Percentiles rank a stretch among this genome's conserved stretches.
Evolutionary conservation across 1,140 invertebrate species (phyloP).

Genomic region (Drosophila repleta): DNA sequence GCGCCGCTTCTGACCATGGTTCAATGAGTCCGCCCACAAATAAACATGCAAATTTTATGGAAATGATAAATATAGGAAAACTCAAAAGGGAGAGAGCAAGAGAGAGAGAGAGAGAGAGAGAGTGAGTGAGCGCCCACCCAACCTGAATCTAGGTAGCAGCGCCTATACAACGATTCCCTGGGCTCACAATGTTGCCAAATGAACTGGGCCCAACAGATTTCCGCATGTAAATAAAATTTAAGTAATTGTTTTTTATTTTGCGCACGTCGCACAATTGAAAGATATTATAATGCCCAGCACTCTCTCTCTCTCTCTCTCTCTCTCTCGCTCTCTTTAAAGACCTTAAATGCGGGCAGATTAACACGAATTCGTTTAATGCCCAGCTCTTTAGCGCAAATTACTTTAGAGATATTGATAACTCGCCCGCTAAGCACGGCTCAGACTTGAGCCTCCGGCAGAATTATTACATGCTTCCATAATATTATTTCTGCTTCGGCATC

Average conservation of each 20-base stretch:
- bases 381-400: too few species aligned
- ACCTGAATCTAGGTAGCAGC: neutral
- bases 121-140: neutral
- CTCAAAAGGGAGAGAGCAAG: neutral
- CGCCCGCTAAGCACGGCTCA: too few species aligned
- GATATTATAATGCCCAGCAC: conserved; percentile 7
- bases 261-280: conserved; percentile 8
- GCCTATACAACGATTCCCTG: conserved; percentile 4
- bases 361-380: too few species aligned
- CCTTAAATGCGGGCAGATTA: too few species aligned
- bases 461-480: neutral
- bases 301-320: too few species aligned
- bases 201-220: conserved; percentile 1
- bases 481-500: neutral
- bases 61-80: conserved; percentile 53
- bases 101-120: neutral
- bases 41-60: conserved; percentile 75
- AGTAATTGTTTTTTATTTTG: conserved; percentile 31
- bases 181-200: neutral
- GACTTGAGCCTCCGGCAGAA: neutral
- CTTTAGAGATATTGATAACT: too few species aligned
- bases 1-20: conserved; percentile 25
- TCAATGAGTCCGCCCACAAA: conserved; percentile 54
- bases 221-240: conserved; percentile 26
- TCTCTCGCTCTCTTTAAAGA: too few species aligned